A percentile compares a stretch with the other conserved stretches of the same genome.
phyloP scores from a whole-genome alignment of 2,797 vertebrate species.

The Petrocephalus sullivani region DNA sequence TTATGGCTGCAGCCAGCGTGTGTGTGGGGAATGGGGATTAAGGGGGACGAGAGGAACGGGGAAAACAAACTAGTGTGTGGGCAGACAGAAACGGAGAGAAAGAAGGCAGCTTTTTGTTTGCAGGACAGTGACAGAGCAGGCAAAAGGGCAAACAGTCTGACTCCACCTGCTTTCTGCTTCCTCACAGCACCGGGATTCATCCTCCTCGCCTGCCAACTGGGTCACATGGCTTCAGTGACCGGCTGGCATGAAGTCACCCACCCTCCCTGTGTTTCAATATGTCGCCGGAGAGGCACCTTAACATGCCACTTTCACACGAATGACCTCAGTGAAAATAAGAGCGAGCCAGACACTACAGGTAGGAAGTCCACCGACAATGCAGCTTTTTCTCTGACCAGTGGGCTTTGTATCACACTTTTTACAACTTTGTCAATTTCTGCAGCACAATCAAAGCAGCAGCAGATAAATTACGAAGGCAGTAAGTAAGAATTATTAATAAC shows the following conservation, averaged over 20 bases:
- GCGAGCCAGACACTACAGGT: not conserved
- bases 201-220: not conserved
- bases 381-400: not conserved
- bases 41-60: not conserved
- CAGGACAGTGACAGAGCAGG: not conserved
- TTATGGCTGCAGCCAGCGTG: not conserved
- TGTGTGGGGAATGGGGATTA: not conserved
- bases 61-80: not conserved
- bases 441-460: not conserved
- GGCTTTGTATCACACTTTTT: not conserved
- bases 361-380: not conserved
- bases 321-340: not conserved
- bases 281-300: constrained; percentile 8
- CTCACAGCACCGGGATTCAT: not conserved
- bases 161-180: not conserved
- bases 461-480: not conserved
- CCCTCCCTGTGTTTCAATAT: constrained; percentile 23
- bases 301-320: not conserved
- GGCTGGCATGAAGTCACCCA: constrained; percentile 19
- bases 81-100: not conserved
- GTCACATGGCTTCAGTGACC: constrained; percentile 13
- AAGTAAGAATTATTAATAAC: constrained; percentile 3
- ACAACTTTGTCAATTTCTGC: not conserved
- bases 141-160: not conserved
- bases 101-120: not conserved